phyloP scores from a whole-genome alignment of 2,797 vertebrate genomes.

The Atherinosoma microstoma region DNA sequence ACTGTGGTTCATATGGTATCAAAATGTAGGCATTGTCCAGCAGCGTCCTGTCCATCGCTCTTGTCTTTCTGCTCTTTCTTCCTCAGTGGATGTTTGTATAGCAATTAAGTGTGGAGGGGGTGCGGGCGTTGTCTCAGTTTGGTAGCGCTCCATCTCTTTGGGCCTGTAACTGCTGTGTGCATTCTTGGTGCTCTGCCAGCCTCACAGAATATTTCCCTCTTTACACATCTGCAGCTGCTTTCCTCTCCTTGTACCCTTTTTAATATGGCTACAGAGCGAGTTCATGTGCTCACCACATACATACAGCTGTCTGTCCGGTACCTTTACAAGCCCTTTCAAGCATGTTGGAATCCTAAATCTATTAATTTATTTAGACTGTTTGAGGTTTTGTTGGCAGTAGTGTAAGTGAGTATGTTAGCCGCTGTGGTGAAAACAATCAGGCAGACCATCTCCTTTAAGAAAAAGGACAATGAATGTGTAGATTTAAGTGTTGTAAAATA shows the following conservation, averaged over 20 bases:
- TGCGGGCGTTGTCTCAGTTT: slow-evolving; percentile 60
- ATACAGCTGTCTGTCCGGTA: slow-evolving; percentile 23
- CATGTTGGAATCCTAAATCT: slow-evolving; percentile 20
- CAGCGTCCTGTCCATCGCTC: slow-evolving; percentile 15
- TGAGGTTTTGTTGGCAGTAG: slow-evolving; percentile 28
- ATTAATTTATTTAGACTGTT: slow-evolving; percentile 34
- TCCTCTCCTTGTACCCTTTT: slow-evolving; percentile 29
- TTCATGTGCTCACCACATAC: slow-evolving; percentile 25
- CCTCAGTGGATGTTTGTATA: slow-evolving; percentile 69
- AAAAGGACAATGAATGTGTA: not conserved
- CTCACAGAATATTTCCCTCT: slow-evolving; percentile 66
- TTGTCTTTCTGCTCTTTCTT: slow-evolving; percentile 19
- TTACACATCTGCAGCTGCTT: slow-evolving; percentile 74
- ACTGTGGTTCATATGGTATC: not conserved
- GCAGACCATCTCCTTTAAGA: not conserved
- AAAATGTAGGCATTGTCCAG: slow-evolving; percentile 14
- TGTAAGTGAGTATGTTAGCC: not conserved
- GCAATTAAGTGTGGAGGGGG: slow-evolving; percentile 49
- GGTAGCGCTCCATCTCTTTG: slow-evolving; percentile 69
- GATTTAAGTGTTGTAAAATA: not conserved
- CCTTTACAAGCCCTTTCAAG: slow-evolving; percentile 44
- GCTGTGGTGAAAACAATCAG: slow-evolving; percentile 9
- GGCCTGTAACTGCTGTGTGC: slow-evolving; percentile 74
- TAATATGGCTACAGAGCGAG: not conserved
- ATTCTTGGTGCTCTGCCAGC: slow-evolving; percentile 77